phyloP scores from a whole-genome alignment of 2,797 vertebrate genomes.

The Chaetophractus vellerosus region DNA sequence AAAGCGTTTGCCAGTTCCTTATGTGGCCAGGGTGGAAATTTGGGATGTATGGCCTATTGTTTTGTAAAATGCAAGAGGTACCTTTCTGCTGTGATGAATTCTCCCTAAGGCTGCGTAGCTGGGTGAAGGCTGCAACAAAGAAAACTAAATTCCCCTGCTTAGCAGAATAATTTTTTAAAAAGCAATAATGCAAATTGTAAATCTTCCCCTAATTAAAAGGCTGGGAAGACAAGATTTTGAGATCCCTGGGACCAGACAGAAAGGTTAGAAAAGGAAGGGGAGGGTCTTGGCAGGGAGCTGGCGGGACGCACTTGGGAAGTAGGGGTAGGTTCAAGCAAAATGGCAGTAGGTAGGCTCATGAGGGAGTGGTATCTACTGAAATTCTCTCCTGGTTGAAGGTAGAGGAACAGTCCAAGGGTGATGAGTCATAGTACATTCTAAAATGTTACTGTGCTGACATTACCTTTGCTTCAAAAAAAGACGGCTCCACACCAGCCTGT shows the following conservation, averaged over 20 bases:
- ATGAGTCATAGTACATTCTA: background rate
- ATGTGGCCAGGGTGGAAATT: background rate
- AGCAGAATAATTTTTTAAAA: background rate
- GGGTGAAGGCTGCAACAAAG: background rate
- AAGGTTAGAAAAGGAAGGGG: background rate
- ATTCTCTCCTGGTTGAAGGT: background rate
- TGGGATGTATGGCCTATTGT: background rate
- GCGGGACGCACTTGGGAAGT: too few species aligned
- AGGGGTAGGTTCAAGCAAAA: background rate
- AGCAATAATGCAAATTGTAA: background rate
- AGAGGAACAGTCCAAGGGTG: background rate
- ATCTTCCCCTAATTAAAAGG: background rate
- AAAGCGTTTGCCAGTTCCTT: slow-evolving; percentile 3
- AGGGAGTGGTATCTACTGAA: background rate
- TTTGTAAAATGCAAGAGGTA: background rate
- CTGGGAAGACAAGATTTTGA: background rate
- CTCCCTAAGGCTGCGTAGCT: background rate
- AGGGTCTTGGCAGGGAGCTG: background rate
- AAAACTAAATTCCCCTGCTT: background rate
- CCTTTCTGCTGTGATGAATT: background rate
- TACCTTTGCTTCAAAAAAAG: background rate
- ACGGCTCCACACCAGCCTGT: background rate
- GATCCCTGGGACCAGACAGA: background rate
- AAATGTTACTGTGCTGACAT: background rate
- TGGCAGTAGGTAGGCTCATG: accelerated